Percentiles rank a stretch among this genome's conserved stretches.
These are phyloP conservation scores for Erpobdella octoculata DNA, from an alignment of 2,888 invertebrate genomes.

Conservation along the genomic window DNA sequence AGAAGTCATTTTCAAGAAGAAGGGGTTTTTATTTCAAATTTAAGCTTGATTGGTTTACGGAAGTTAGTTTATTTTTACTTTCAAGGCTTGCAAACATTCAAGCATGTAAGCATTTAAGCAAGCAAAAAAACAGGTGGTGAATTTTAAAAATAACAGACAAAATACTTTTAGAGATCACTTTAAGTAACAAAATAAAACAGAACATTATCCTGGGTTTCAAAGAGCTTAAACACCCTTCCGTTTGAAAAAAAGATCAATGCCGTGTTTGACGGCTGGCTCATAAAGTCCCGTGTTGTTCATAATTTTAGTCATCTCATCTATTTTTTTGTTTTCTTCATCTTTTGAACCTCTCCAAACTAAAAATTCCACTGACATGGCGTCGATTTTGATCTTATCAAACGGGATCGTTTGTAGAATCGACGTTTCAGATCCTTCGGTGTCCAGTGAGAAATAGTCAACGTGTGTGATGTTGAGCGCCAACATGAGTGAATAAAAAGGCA, in stretches of 20 bases:
- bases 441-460: conserved; percentile 29
- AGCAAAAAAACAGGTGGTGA: too few species aligned
- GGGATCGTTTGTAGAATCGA: conserved; percentile 26
- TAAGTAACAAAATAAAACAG: too few species aligned
- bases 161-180: too few species aligned
- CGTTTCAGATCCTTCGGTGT: conserved; percentile 28
- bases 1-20: too few species aligned
- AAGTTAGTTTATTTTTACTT: too few species aligned
- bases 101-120: too few species aligned
- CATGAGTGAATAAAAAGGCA: conserved; percentile 26
- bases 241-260: not conserved
- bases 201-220: too few species aligned
- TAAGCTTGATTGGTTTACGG: too few species aligned
- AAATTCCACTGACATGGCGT: conserved; percentile 23
- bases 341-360: not conserved
- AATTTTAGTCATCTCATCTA: not conserved
- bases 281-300: conserved; percentile 1
- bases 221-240: too few species aligned
- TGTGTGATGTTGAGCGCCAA: conserved; percentile 9
- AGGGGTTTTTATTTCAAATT: too few species aligned
- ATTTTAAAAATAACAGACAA: too few species aligned
- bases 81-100: too few species aligned
- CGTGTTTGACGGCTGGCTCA: not conserved
- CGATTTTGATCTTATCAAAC: conserved; percentile 23
- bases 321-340: not conserved